Base-by-base conservation (phyloP, 2,113 vertebrate species). In the Hoplias malabaricus region DNA sequence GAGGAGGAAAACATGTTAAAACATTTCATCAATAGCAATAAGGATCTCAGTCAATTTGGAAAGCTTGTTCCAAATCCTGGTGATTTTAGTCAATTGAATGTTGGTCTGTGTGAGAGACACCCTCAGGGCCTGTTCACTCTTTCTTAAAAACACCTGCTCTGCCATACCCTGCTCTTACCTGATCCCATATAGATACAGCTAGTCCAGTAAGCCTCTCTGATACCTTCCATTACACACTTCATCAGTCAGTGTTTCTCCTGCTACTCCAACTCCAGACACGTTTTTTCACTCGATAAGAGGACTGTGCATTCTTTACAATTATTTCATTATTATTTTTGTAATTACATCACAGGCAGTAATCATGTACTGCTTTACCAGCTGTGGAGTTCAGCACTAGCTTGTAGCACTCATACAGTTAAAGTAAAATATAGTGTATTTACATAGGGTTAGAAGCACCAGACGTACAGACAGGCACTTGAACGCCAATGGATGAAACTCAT, bases 211-310 rank as follows among this genome's bases (percentile, higher is more conserved):
- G 85, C 73, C 72, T 59, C 62, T 82, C 73, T 70, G 34, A 63
- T 61, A 54, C 77, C 76, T 75, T 53, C 53, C 21, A 72, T 66
- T 54, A 70, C 69, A 73, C 29, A 54, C 34, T 40, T 53, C 68
- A 76, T 31, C 77, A 82, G 67, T 77, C 82, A 67, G 69, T 82
- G 82, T 69, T 59, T 23, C 67, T 78, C 71, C 59, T 56, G 48
- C 62, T 57, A 46, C 34, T 54, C 40, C 53, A 80, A 78, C 77
- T 82, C 73, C 66, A 74, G 68, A 72, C 12, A 65, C 54, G 14
- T 86, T 85, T 83, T 82, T 80, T 56, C 13, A 23, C 16, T 66
- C 25, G 86, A 88, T 87, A 84, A 88, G 81, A 25, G 36, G 79
- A 80, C 80, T 79, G 82, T 80, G 84, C 71, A 69, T 83, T 73